Evolutionary conservation across 1,140 invertebrate species (phyloP).

Genomic region (Ips typographus): DNA sequence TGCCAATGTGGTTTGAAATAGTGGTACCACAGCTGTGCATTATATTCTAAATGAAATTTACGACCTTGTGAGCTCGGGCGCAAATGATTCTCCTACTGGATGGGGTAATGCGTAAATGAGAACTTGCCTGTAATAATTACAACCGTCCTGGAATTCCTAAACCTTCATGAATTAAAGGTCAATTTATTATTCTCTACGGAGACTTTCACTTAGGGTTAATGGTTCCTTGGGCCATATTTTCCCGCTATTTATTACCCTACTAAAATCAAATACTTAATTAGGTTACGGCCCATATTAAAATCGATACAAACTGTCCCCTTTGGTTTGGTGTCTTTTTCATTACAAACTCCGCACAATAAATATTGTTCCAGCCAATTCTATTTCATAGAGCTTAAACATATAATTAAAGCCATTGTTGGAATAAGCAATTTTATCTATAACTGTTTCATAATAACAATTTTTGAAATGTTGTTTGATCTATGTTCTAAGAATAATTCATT

Average conservation of each 20-base stretch:
- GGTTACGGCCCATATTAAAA: background rate
- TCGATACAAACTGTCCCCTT: too few relatives aligned
- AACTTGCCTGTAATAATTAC: slow-evolving; percentile 25
- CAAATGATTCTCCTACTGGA: slow-evolving; percentile 14
- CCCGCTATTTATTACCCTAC: slow-evolving; percentile 4
- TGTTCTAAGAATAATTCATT: too few relatives aligned
- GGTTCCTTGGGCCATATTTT: slow-evolving; percentile 12
- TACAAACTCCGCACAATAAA: too few relatives aligned
- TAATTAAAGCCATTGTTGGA: too few relatives aligned
- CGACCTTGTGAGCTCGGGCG: slow-evolving; percentile 3
- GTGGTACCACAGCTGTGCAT: slow-evolving; percentile 7
- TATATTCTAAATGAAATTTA: slow-evolving; percentile 20
- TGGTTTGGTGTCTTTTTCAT: too few relatives aligned
- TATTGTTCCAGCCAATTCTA: too few relatives aligned
- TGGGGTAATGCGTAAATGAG: slow-evolving; percentile 21
- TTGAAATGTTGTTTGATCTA: too few relatives aligned
- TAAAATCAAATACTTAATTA: slow-evolving; percentile 4
- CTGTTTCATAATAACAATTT: too few relatives aligned
- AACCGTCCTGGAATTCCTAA: slow-evolving; percentile 23
- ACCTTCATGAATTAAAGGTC: slow-evolving; percentile 22
- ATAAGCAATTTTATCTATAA: too few relatives aligned
- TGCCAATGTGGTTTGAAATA: slow-evolving; percentile 4
- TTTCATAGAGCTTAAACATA: too few relatives aligned
- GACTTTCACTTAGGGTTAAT: slow-evolving; percentile 19
- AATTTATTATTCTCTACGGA: slow-evolving; percentile 23